Conservation (phyloP, 1,140 invertebrate species). For the Magallana angulata region DNA sequence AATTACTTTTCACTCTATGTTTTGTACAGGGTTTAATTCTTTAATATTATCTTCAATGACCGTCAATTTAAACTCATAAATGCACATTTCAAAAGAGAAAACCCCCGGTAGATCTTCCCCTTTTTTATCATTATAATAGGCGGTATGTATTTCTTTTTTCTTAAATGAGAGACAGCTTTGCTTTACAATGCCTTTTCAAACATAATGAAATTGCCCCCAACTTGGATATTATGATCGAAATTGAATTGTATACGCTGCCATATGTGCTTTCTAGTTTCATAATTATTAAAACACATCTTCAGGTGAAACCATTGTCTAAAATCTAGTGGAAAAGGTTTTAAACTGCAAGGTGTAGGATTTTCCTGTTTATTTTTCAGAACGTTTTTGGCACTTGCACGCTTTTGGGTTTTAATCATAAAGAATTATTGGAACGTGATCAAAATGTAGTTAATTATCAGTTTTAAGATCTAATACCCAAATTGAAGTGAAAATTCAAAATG, state of each 20-base stretch:
- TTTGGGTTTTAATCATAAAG: background rate
- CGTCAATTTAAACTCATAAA: conserved; percentile 18
- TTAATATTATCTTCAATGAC: conserved; percentile 19
- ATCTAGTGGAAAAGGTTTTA: background rate
- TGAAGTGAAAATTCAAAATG: too few relatives aligned
- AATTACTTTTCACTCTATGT: background rate
- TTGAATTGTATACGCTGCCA: background rate
- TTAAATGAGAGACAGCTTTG: background rate
- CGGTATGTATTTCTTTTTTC: background rate
- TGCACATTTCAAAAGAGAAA: conserved; percentile 21
- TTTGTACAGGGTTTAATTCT: conserved; percentile 15
- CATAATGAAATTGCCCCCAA: conserved; percentile 17
- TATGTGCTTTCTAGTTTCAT: conserved; percentile 1
- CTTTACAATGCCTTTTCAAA: conserved; percentile 1
- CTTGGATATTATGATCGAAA: conserved; percentile 28
- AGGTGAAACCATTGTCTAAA: background rate
- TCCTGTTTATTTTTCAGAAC: background rate
- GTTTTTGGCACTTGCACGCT: background rate
- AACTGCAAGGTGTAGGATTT: background rate
- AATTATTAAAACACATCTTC: conserved; percentile 10
- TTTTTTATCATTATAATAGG: background rate
- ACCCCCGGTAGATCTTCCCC: background rate
- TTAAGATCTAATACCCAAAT: too few relatives aligned
- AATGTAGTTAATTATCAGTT: background rate
- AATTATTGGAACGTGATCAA: background rate